These are phyloP conservation scores for Lasiurus cinereus DNA, from an alignment of 2,113 vertebrate species.

Conservation along the genomic window DNA sequence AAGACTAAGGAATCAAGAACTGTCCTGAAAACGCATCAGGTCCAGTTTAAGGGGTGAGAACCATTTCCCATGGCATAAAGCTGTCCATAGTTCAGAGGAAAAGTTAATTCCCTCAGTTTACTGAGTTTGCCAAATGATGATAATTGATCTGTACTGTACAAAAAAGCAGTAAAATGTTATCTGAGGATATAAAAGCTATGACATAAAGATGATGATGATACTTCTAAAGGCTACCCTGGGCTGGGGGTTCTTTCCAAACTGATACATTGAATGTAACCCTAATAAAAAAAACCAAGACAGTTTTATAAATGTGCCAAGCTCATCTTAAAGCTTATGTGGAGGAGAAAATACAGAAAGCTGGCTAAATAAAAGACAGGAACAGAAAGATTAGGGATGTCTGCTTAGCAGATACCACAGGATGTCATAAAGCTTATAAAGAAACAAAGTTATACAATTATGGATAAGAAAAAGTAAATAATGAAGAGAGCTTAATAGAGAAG, in stretches of 20 bases:
- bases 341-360: not conserved
- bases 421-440: not conserved
- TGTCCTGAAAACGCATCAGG: not conserved
- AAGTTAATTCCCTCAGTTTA: not conserved
- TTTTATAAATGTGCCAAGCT: conserved; percentile 46
- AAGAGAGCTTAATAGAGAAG: not conserved
- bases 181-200: not conserved
- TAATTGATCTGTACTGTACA: not conserved
- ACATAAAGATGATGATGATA: not conserved
- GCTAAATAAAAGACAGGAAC: not conserved
- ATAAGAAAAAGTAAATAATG: not conserved
- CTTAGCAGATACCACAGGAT: not conserved
- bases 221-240: not conserved
- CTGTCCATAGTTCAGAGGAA: not conserved
- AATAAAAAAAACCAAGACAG: conserved; percentile 5
- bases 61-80: not conserved
- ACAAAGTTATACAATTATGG: not conserved
- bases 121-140: not conserved
- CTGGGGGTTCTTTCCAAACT: not conserved
- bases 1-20: not conserved
- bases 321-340: conserved; percentile 17
- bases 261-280: not conserved
- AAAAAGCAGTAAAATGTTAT: too few species aligned
- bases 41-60: not conserved
- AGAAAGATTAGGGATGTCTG: not conserved